Base-by-base conservation (phyloP, 2,888 invertebrate genomes). In the Anorthoa munda region DNA sequence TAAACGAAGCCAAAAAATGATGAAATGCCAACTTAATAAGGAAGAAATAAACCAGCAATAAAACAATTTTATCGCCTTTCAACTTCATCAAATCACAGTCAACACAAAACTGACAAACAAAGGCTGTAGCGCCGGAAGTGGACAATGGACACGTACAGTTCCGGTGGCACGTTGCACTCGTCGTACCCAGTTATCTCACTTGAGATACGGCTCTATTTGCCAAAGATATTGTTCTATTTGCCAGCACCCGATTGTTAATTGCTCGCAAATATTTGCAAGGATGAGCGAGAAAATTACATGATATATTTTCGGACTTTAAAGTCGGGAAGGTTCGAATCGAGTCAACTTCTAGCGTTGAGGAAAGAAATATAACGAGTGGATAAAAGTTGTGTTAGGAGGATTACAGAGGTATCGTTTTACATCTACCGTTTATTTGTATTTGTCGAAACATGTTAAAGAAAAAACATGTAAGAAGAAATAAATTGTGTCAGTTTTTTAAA, bases 151-250 rank as follows among this genome's bases (percentile, higher is more conserved):
- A 79, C 74, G 84, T 66, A 39, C 81, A 61, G 71, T 81, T 81
- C 86, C 84, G 74, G 66, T 55, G 45, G 76, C 73, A 73, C 74
- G 79, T 23, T 75, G 77, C 75, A 83, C 67, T 66, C 77, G 45
- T 56, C 73, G 67, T 71, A 73, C 70, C 61, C 71, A 80, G 83
- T 83, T 84, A 80, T 75, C 77, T 77, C 75, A 76, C 78, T 71
- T 63, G 74, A 75, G 77, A 81, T 68, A 77, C 79, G 70, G 53
- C 60, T 61, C 84, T 75, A 82, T 80, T 83, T 83, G 75, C 83
- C 75, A 80, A 81, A 83, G 84, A 83, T 81, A 81, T 83, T 83
- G 81, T 83, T 84, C 73, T 77, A 63, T 73, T 71, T 81, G 77
- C 66, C 45, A 77, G 69, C 68, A 73, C 63, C 70, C 70, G 67